Conservation (phyloP, 2,888 invertebrate species). For the Tetropium fuscum region DNA sequence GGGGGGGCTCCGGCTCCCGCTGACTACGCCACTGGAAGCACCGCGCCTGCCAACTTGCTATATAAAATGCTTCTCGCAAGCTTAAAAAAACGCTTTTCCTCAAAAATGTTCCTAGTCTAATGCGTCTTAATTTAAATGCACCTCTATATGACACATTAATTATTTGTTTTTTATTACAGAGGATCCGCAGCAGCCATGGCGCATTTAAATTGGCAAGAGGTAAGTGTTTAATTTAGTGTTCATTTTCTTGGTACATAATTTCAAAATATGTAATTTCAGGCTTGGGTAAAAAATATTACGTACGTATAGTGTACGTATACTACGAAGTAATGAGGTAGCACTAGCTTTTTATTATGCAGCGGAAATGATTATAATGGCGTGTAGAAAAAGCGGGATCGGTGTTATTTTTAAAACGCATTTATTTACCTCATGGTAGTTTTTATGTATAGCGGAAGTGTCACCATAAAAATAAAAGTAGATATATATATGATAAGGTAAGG, state of each 20-base stretch:
- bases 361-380: slow-evolving; percentile 34
- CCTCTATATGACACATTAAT: slow-evolving; percentile 38
- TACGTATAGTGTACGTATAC: not conserved
- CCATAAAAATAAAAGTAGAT: slow-evolving; percentile 27
- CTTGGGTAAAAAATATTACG: slow-evolving; percentile 4
- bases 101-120: too few relatives aligned
- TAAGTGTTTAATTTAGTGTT: slow-evolving; percentile 35
- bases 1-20: too few relatives aligned
- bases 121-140: too few relatives aligned
- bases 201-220: slow-evolving; percentile 47
- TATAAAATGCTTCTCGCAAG: too few relatives aligned
- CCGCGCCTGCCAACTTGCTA: too few relatives aligned
- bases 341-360: slow-evolving; percentile 29
- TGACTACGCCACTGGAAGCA: too few relatives aligned
- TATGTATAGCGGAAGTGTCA: slow-evolving; percentile 31
- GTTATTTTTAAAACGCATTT: slow-evolving; percentile 37
- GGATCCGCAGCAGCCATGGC: slow-evolving; percentile 49
- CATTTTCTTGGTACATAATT: not conserved
- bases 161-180: slow-evolving; percentile 48
- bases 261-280: not conserved
- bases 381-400: slow-evolving; percentile 29
- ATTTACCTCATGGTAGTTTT: slow-evolving; percentile 36
- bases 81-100: too few relatives aligned
- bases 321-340: slow-evolving; percentile 10
- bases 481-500: slow-evolving; percentile 24